Evolutionary conservation across 2,113 vertebrate species (phyloP).

Genomic region (Hydrochoerus hydrochaeris): DNA sequence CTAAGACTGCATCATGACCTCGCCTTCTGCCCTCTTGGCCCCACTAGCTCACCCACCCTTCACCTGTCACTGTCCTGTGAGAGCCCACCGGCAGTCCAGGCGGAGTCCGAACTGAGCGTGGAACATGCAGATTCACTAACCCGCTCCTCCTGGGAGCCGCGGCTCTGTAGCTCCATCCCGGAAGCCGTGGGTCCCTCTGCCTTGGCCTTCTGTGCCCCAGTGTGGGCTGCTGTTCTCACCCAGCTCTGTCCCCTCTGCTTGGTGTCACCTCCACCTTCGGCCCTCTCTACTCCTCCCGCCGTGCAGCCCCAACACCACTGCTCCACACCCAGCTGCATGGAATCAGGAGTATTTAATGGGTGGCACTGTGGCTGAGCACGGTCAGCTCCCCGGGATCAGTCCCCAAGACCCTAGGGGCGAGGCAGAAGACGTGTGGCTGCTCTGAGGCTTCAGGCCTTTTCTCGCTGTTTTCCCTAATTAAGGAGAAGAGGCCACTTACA

Average conservation of each 20-base stretch:
- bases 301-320: accelerated
- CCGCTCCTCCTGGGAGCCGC: not conserved
- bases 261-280: not conserved
- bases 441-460: not conserved
- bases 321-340: not conserved
- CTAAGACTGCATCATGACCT: not conserved
- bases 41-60: not conserved
- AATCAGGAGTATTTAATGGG: not conserved
- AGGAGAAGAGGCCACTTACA: not conserved
- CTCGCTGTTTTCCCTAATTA: not conserved
- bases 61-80: not conserved
- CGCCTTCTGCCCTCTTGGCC: no score
- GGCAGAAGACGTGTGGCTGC: no score
- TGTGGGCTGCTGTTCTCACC: not conserved
- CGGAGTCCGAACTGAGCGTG: not conserved
- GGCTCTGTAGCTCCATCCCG: not conserved
- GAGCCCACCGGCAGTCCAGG: not conserved
- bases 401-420: not conserved
- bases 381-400: not conserved
- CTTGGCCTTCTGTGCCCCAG: not conserved
- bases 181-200: not conserved
- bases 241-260: not conserved
- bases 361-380: not conserved
- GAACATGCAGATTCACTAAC: no score
- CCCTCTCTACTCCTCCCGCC: not conserved